A percentile compares a stretch with the other conserved stretches of the same genome.
Conservation (phyloP, 2,797 vertebrate genomes). For the Pitangus sulphuratus region DNA sequence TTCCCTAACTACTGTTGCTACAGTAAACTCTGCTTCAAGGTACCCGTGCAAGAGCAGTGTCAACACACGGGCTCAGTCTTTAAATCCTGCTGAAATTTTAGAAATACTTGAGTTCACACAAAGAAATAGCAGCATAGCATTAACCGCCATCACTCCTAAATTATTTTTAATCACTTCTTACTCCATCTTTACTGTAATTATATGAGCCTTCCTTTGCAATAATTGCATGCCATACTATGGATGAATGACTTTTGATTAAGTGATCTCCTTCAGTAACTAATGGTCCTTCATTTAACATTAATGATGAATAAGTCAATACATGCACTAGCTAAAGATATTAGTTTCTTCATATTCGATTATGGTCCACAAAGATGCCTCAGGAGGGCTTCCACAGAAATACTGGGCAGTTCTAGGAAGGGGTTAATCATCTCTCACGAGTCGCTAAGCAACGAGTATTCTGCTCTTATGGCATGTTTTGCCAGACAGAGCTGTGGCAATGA, state of each 20-base stretch:
- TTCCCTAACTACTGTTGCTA: not conserved
- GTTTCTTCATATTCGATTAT: not conserved
- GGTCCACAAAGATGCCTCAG: not conserved
- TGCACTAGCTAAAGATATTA: not conserved
- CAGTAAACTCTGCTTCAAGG: not conserved
- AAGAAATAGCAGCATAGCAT: not conserved
- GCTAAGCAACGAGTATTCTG: slow-evolving; percentile 42
- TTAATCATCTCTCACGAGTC: not conserved
- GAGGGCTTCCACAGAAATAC: not conserved
- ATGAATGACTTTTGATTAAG: not conserved
- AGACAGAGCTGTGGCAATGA: not conserved
- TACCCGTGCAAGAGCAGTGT: not conserved
- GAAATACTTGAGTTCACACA: not conserved
- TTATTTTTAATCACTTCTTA: not conserved
- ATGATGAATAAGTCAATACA: not conserved
- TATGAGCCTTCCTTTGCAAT: not conserved
- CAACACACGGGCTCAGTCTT: not conserved
- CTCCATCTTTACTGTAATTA: not conserved
- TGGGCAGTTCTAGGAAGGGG: not conserved
- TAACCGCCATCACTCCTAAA: not conserved
- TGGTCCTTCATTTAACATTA: not conserved
- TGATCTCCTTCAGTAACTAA: not conserved
- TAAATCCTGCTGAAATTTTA: not conserved
- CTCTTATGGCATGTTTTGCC: not conserved
- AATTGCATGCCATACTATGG: not conserved